Evolutionary conservation across 2,888 invertebrate genomes (phyloP), one percentile per base, ranked within the genome.

Genomic region (Operophtera brumata): DNA sequence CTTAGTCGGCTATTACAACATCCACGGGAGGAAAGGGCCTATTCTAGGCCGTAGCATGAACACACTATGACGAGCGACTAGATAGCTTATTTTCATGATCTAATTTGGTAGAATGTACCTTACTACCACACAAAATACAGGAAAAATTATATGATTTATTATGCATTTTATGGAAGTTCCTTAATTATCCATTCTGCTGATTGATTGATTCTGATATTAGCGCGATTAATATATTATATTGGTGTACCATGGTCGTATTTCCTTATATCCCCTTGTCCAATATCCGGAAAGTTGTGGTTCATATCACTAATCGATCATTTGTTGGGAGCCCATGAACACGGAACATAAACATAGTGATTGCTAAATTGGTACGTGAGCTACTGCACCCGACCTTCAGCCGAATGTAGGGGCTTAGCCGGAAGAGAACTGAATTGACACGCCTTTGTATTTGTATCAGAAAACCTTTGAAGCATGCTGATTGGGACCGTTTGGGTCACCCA

Each of bases 361-460:
- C 47, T 47, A 43, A 42, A 45, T 44, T 30, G 13, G 50, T 47
- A 56, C 47, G 51, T 61, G 54, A 46, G 39, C 46, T 14, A 49
- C 49, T 46, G 54, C 47, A 36, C 20, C n/a, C 36, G 58, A 60
- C 60, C 61, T 62, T 62, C 54, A 13, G 13, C 26, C 30, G 34
- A 49, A 54, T 39, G n/a, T 43, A 57, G 54, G 62, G 47, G 47
- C 48, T 43, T 5, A 40, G 43, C 46, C 62, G 60, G 59, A 59
- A 64, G 58, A 47, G 30, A 60, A 37, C 28, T 41, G 48, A 60
- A 59, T 47, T 46, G 59, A 47, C 60, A 54, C 49, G 61, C 58
- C 61, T 60, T 64, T 62, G 62, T 57, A 45, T 55, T 54, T 51
- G 28, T 46, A 46, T 57, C 49, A 42, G 45, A 46, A 54, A 48